Base-by-base conservation (phyloP, 2,113 vertebrate genomes). In the Myotis brandtii region DNA sequence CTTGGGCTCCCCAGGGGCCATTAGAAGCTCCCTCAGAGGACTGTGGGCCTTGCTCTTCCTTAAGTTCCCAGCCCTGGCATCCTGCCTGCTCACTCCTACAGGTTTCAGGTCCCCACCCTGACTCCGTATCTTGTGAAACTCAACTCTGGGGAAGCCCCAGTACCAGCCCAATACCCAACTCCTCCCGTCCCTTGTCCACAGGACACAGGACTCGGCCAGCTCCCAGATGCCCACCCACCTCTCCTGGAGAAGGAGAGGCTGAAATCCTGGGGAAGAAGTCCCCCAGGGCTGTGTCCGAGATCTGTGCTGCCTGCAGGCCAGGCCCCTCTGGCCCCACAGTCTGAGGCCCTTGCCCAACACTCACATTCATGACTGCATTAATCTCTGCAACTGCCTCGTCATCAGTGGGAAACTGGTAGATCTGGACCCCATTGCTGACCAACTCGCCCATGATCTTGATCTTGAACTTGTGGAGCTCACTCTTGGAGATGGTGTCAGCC, bases 391-490 rank as follows among this genome's bases (percentile, higher is more conserved):
- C 99, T 0, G 99, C 98, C 81, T 99, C 99, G 0, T 99, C 99
- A 0, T 99, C 99, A 0, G 99, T 99, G 70, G 99, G 99, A 97
- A 99, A 99, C 98, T 99, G 99, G 95, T 99, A 99, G 97, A 99
- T 99, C 98, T 99, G 99, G 88, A 99, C 99, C 0, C 99, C 99
- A 0, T 99, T 99, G 98, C 99, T 99, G 96, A 99, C 99, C 98
- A 99, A 98, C 98, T 99, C 99, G 0, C 99, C 99, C 99, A 99
- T 99, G 50, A 99, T 99, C 98, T 99, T 99, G 76, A 99, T 99
- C 98, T 99, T 99, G 98, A 99, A 99, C 97, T 99, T 99, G 98
- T 99, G 99, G 66, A 99, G 97, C 96, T 99, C 99, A 0, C 99
- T 99, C 98, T 99, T 99, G 95, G 99, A 99, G 98, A 99, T 99